Evolutionary conservation across 2,113 vertebrate genomes (phyloP).

Genomic region (Cololabis saira): DNA sequence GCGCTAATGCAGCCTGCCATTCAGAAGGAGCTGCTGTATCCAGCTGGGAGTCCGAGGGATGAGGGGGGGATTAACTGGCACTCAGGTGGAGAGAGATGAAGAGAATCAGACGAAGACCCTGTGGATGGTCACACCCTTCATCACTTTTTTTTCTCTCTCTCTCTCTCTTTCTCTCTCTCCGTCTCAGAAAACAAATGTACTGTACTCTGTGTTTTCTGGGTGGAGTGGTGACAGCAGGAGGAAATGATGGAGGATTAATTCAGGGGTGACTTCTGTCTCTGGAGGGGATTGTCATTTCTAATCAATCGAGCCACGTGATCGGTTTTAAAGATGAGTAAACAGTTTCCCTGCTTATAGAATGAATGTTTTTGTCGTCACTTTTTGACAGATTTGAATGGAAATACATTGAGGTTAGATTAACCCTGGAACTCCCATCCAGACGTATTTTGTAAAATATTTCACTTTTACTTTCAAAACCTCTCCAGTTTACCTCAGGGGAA

Average conservation of each 20-base stretch:
- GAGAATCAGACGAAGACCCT: slow-evolving; percentile 66
- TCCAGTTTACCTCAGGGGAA: too few relatives aligned
- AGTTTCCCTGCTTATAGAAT: neutral
- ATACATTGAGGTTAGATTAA: too few relatives aligned
- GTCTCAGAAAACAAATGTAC: slow-evolving; percentile 17
- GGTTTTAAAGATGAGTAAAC: slow-evolving; percentile 6
- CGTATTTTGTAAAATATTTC: too few relatives aligned
- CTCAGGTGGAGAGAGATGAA: slow-evolving; percentile 76
- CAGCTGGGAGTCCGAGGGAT: slow-evolving; percentile 73
- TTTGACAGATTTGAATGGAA: too few relatives aligned
- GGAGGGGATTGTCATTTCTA: neutral
- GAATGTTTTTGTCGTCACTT: neutral
- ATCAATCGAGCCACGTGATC: neutral
- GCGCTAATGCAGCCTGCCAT: slow-evolving; percentile 71
- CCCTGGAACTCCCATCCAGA: too few relatives aligned
- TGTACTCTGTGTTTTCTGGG: slow-evolving; percentile 17
- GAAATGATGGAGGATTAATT: slow-evolving; percentile 8
- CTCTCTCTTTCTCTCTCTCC: slow-evolving; percentile 31
- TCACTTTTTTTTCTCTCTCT: slow-evolving; percentile 35
- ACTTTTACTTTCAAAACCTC: too few relatives aligned
- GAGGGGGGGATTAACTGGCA: slow-evolving; percentile 78
- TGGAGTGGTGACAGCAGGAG: slow-evolving; percentile 9
- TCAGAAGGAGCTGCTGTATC: slow-evolving; percentile 63
- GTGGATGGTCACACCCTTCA: slow-evolving; percentile 59
- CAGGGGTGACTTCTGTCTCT: slow-evolving; percentile 13